Evolutionary conservation across 2,113 vertebrate genomes (phyloP), one percentile per base, ranked within the genome.

Genomic region (Dasyprocta punctata): DNA sequence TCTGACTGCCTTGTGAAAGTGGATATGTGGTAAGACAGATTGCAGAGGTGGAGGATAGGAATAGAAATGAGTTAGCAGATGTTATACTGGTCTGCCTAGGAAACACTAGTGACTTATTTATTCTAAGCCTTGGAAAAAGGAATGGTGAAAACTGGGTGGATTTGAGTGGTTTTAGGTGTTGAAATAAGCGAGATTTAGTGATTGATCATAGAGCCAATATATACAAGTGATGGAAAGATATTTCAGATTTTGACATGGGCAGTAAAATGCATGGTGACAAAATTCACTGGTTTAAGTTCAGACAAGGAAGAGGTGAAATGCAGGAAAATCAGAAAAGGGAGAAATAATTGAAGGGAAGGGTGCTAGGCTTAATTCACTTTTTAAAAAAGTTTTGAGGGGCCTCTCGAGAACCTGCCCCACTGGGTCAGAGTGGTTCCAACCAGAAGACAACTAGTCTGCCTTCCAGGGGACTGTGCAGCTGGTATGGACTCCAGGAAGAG

Each of bases 311-410:
- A 58, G 47, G 30, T 60, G 11, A 56, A 58, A 13, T n/a, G 4
- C 10, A 5, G 22, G 14, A 44, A 56, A 47, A 7, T 36, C 4
- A 26, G 7, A 28, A 9, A 52, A 7, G 7, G 11, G 3, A 10
- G 5, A 38, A 41, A 3, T 6, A 24, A 22, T 16, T 1, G 4
- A 36, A 3, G 1, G 2, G 4, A 28, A 28, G 9, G 13, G 38
- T 56, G 14, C 14, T 13, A 6, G 14, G 2, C 17, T 16, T 49
- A n/a, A 56, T 83, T 49, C 16, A 38, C 1, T 86, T 93, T 19
- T 30, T n/a, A n/a, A n/a, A n/a, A n/a, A n/a, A n/a, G n/a, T n/a
- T n/a, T n/a, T n/a, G n/a, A n/a, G n/a, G n/a, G n/a, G n/a, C n/a
- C n/a, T n/a, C n/a, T n/a, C n/a, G n/a, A n/a, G n/a, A n/a, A n/a